Evolutionary conservation across 2,113 vertebrate genomes (phyloP).

Genomic region (Drymodes brunneopygia): DNA sequence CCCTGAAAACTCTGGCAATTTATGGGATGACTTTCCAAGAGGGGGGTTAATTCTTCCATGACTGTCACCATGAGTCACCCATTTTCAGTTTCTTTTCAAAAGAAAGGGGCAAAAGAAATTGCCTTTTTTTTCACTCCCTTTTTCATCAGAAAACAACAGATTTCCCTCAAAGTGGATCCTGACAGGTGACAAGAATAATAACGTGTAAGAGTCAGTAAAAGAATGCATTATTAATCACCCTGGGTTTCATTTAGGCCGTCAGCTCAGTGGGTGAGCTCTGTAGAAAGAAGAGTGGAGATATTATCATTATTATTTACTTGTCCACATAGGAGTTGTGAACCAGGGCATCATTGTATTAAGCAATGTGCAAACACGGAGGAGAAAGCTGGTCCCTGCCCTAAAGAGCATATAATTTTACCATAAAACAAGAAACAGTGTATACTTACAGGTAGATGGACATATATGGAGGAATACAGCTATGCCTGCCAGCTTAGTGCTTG

Average conservation of each 20-base stretch:
- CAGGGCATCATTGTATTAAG: conserved; percentile 20
- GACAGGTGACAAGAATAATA: conserved; percentile 68
- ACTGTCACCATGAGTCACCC: neutral
- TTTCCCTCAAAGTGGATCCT: conserved; percentile 61
- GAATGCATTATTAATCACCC: conserved; percentile 64
- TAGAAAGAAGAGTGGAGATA: conserved; percentile 44
- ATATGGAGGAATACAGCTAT: neutral
- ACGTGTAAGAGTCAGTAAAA: conserved; percentile 62
- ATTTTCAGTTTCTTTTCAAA: conserved; percentile 22
- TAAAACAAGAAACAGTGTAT: neutral
- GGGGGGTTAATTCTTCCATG: neutral
- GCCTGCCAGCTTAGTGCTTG: neutral
- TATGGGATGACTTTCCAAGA: neutral
- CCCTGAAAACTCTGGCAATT: neutral
- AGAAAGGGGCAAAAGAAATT: conserved; percentile 1
- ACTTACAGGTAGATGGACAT: neutral
- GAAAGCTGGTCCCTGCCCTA: neutral
- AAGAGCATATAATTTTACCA: neutral
- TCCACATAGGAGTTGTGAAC: conserved; percentile 34
- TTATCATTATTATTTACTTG: conserved; percentile 59
- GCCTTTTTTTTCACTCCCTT: neutral
- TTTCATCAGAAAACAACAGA: conserved; percentile 55
- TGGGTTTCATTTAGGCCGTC: conserved; percentile 46
- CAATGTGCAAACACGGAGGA: conserved; percentile 35
- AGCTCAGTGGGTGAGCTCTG: conserved; percentile 53